phyloP scores from a whole-genome alignment of 2,888 invertebrate genomes.

The Diogma glabrata region DNA sequence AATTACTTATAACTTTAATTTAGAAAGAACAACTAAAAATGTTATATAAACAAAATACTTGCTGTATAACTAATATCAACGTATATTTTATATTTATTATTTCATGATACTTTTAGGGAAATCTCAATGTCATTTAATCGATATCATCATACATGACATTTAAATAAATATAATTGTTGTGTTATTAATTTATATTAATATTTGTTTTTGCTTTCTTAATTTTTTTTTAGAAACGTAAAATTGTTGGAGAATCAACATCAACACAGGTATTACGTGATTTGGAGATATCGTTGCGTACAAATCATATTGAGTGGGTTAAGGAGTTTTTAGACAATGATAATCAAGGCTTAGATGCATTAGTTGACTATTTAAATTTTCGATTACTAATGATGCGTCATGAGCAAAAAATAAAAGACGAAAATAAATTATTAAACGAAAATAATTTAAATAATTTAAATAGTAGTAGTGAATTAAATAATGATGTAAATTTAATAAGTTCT shows the following conservation, averaged over 20 bases:
- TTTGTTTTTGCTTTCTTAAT: conserved; percentile 32
- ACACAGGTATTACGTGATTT: conserved; percentile 96
- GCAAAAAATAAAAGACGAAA: conserved; percentile 65
- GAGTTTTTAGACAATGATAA: conserved; percentile 95
- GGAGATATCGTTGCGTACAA: conserved; percentile 96
- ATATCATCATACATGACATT: too few species aligned
- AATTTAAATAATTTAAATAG: conserved; percentile 27
- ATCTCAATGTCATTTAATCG: too few species aligned
- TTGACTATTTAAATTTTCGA: conserved; percentile 94
- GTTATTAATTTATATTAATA: conserved; percentile 22
- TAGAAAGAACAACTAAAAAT: too few species aligned
- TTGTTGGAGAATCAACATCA: conserved; percentile 93
- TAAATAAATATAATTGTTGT: too few species aligned
- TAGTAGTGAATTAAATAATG: conserved; percentile 20
- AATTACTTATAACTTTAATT: too few species aligned
- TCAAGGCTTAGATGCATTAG: conserved; percentile 89
- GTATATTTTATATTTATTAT: too few species aligned
- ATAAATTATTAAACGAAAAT: conserved; percentile 65
- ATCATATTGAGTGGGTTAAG: conserved; percentile 99
- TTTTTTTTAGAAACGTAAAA: conserved; percentile 83
- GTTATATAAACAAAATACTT: too few species aligned
- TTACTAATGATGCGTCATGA: conserved; percentile 90
- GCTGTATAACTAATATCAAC: too few species aligned
- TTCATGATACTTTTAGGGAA: too few species aligned
- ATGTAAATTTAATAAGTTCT: conserved; percentile 28